Conservation (phyloP, 1,140 invertebrate species). For the Mactra quadrangularis region DNA sequence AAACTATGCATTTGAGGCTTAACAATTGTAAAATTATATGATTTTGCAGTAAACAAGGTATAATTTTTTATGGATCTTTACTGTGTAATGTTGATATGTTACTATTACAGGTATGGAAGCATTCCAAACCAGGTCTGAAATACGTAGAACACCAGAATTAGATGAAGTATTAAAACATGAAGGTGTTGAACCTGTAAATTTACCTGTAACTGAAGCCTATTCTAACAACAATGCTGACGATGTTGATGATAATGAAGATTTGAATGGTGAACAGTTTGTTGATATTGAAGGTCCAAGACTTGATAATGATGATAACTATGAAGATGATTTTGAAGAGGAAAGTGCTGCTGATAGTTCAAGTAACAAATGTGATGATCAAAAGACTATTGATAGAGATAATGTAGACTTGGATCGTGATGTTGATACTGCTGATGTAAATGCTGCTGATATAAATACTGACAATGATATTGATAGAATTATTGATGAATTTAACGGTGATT, state of each 20-base stretch:
- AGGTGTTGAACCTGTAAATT: constrained; percentile 2
- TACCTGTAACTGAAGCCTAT: neutral
- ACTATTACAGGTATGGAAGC: constrained; percentile 52
- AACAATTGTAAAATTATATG: no score
- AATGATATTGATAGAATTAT: no score
- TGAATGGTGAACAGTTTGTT: constrained; percentile 7
- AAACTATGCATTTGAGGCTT: no score
- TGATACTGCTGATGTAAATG: neutral
- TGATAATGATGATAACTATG: no score
- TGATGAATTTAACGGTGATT: no score
- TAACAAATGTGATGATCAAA: neutral
- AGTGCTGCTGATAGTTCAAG: no score
- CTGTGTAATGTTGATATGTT: no score
- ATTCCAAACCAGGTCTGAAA: constrained; percentile 8
- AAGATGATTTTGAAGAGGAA: no score
- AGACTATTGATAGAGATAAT: neutral
- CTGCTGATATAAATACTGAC: neutral
- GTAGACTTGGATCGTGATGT: neutral
- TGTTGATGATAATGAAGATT: no score
- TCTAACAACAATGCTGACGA: no score
- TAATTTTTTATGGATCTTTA: no score
- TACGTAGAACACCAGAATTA: constrained; percentile 36
- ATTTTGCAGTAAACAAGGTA: no score
- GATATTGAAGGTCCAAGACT: neutral
- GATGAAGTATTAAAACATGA: neutral